Base-by-base conservation (phyloP, 2,797 vertebrate species). In the Intellagama lesueurii region DNA sequence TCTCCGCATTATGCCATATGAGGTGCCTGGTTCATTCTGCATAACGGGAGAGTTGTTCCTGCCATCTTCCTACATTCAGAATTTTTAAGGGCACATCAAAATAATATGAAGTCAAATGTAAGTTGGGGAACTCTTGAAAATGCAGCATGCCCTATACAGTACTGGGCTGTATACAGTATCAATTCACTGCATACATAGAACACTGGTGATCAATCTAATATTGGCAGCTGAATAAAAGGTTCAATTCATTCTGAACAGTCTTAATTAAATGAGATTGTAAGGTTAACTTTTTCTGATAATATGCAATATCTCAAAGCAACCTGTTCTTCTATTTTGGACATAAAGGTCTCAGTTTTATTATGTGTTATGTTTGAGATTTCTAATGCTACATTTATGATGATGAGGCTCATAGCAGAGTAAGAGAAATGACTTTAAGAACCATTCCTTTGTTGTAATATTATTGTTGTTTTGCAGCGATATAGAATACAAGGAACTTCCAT, bases 401-500 rank as follows among this genome's bases (percentile, higher is more conserved):
- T 73, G 52, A 16, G 35, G 72, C 32, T 69, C 60, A 56, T 47
- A 35, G 22, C 47, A 19, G 78, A 26, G 11, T 49, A n/a, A 30
- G 52, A 72, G 69, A 52, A 35, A 8, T 2, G 26, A n/a, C 35
- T 79, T 88, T 44, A 86, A 49, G 91, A 32, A 47, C 72, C 14
- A 11, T 47, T 87, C 66, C 91, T 78, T 83, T 81, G 17, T n/a
- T 47, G 72, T 49, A 52, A 68, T 88, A 7, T 40, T 85, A 86
- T 93, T 91, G 40, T 94, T 94, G 88, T 56, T 94, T 93, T 91
- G 81, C 97, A 99, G 99, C 92, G 98, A 99, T 88, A 95, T 98
- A 1, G 99, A 99, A 91, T 97, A 98, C 95, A 98, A 98, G 94
- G 98, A 99, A 78, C 96, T 99, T 94, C 98, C 98, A 94, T 86